Conservation (phyloP, 2,113 vertebrate species). For the Ranitomeya imitator region DNA sequence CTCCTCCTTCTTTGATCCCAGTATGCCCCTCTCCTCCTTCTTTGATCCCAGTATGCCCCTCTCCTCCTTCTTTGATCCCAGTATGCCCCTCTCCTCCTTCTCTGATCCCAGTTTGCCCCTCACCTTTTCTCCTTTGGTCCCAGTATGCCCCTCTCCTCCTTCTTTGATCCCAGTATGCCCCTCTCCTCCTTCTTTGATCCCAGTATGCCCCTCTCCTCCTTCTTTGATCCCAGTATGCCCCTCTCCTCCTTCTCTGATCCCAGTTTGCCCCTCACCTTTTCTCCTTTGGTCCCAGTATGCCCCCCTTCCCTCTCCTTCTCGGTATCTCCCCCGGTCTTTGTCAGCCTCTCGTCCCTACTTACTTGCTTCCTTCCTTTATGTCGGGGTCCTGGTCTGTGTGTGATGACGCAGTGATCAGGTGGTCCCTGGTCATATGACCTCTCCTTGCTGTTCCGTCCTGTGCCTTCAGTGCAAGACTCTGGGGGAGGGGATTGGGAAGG, state of each 20-base stretch:
- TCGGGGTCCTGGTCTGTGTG: no score
- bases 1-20: no score
- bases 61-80: not conserved
- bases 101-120: not conserved
- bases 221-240: not conserved
- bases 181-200: not conserved
- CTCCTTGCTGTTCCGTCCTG: not conserved
- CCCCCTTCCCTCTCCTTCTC: no score
- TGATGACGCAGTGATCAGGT: no score
- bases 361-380: no score
- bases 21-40: not conserved
- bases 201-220: not conserved
- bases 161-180: not conserved
- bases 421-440: no score
- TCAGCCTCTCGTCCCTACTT: no score
- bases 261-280: no score
- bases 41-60: not conserved
- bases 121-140: no score
- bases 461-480: not conserved
- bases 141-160: no score
- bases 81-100: not conserved
- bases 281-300: no score
- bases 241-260: slow-evolving; percentile 40
- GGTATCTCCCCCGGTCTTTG: no score
- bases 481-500: not conserved